A percentile compares a stretch with the other conserved stretches of the same genome.
Evolutionary conservation across 1,140 invertebrate genomes (phyloP).

Genomic region (Bradynema listronoti): DNA sequence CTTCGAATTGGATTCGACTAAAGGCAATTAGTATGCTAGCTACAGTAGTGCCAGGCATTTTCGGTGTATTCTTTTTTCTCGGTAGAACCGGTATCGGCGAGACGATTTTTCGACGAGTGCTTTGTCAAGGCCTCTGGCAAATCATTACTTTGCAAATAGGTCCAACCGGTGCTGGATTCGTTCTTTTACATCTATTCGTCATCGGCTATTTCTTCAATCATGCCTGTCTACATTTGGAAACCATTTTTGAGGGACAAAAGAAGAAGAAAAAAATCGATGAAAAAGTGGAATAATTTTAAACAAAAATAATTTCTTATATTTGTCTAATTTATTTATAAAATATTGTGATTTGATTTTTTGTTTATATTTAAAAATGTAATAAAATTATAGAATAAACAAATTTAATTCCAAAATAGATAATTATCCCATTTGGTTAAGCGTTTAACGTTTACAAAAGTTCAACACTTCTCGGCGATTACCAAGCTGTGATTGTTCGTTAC

Average conservation of each 20-base stretch:
- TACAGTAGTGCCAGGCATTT: slow-evolving; percentile 37
- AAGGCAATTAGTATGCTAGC: slow-evolving; percentile 42
- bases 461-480: too few species aligned
- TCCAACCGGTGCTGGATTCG: slow-evolving; percentile 33
- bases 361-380: too few species aligned
- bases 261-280: too few species aligned
- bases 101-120: slow-evolving; percentile 44
- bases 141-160: slow-evolving; percentile 24
- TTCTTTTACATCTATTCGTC: slow-evolving; percentile 49
- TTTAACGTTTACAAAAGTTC: too few species aligned
- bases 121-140: slow-evolving; percentile 36
- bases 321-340: too few species aligned
- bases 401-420: too few species aligned
- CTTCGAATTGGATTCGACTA: slow-evolving; percentile 30
- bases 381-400: too few species aligned
- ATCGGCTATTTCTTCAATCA: slow-evolving; percentile 55
- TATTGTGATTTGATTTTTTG: too few species aligned
- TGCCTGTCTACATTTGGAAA: slow-evolving; percentile 49
- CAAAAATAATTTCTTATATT: too few species aligned
- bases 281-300: too few species aligned
- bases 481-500: too few species aligned
- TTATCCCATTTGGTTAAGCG: too few species aligned
- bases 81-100: slow-evolving; percentile 40
- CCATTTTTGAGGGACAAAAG: slow-evolving; percentile 36
- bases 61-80: slow-evolving; percentile 56